Evolutionary conservation across 2,113 vertebrate genomes (phyloP).

Genomic region (Heloderma charlesbogerti): DNA sequence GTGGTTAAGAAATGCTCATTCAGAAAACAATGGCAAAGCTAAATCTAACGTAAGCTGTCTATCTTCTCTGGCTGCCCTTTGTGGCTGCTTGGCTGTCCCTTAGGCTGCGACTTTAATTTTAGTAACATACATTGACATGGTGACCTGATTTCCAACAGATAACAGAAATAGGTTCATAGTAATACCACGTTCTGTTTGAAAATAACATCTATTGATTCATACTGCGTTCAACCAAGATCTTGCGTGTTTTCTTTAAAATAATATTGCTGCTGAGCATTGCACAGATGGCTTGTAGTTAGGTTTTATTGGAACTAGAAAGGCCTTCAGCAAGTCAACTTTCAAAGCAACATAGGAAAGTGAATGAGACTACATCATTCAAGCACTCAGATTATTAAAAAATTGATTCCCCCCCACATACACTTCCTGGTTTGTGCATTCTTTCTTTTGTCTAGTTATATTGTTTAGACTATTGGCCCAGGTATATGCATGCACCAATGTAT

Average conservation of each 20-base stretch:
- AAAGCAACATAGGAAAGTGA: neutral
- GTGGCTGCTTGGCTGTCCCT: neutral
- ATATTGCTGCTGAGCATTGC: conserved; percentile 10
- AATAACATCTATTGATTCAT: conserved; percentile 38
- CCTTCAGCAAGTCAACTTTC: neutral
- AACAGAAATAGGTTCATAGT: conserved; percentile 5
- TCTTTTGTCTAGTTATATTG: neutral
- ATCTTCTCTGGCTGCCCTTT: neutral
- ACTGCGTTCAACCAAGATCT: neutral
- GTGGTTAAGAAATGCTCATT: conserved; percentile 9
- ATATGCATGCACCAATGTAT: neutral
- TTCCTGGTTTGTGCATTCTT: neutral
- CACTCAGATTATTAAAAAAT: neutral
- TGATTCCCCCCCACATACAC: neutral
- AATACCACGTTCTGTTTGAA: conserved; percentile 15
- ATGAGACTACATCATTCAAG: neutral
- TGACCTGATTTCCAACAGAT: conserved; percentile 25
- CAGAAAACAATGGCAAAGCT: neutral
- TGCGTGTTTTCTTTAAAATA: neutral
- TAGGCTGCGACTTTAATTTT: conserved; percentile 22
- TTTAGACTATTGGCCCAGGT: neutral
- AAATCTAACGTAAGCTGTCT: neutral
- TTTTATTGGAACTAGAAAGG: neutral
- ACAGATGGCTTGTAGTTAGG: conserved; percentile 11
- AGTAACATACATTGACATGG: conserved; percentile 18